Conservation (phyloP, 1,140 invertebrate species). For the Ips nitidus region DNA sequence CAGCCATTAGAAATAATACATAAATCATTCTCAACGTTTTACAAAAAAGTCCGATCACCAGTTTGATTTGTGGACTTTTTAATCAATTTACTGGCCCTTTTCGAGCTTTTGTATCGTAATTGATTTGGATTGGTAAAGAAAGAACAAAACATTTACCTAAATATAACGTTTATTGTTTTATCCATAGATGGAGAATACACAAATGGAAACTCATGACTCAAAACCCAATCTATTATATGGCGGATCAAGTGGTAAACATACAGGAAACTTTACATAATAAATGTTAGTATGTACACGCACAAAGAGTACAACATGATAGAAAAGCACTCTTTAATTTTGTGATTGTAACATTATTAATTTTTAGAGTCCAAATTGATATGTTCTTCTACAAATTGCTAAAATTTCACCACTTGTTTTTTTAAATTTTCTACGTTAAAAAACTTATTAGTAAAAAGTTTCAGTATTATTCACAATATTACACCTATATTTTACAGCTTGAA, state of each 20-base stretch:
- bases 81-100: slow-evolving; percentile 9
- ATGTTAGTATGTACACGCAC: too few relatives aligned
- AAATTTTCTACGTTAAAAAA: slow-evolving; percentile 11
- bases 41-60: slow-evolving; percentile 36
- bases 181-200: slow-evolving; percentile 26
- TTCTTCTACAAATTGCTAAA: background rate
- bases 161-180: slow-evolving; percentile 33
- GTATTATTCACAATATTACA: slow-evolving; percentile 31
- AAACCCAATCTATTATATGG: slow-evolving; percentile 1
- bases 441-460: slow-evolving; percentile 18
- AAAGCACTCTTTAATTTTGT: too few relatives aligned
- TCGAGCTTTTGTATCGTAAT: background rate
- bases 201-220: slow-evolving; percentile 8
- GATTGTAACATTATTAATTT: too few relatives aligned
- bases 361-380: background rate
- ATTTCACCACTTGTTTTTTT: slow-evolving; percentile 15
- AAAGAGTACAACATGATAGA: too few relatives aligned
- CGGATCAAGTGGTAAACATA: slow-evolving; percentile 10
- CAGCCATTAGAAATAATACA: slow-evolving; percentile 39
- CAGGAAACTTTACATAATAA: too few relatives aligned
- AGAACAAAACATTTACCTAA: slow-evolving; percentile 26
- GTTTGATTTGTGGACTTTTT: slow-evolving; percentile 33
- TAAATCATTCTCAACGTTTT: slow-evolving; percentile 32
- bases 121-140: background rate
- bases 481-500: slow-evolving; percentile 8